Conservation (phyloP, 2,113 vertebrate genomes). For the Rhombomys opimus region DNA sequence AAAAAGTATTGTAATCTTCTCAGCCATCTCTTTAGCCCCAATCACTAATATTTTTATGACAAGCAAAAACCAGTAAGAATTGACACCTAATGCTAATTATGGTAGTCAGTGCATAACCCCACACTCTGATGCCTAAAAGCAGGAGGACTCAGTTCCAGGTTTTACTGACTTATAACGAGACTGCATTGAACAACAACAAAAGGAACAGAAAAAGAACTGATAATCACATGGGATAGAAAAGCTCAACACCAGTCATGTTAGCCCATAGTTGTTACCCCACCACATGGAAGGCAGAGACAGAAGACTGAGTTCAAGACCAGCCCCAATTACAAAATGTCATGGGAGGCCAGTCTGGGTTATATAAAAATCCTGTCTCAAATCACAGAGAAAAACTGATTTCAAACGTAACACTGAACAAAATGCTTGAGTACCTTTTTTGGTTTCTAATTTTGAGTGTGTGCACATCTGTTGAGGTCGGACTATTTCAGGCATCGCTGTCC, state of each 20-base stretch:
- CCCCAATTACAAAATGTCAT: neutral
- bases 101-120: neutral
- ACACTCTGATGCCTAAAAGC: neutral
- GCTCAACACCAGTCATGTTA: neutral
- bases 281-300: neutral
- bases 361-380: neutral
- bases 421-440: neutral
- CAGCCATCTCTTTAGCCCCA: neutral
- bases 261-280: neutral
- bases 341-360: neutral
- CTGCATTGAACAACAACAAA: neutral
- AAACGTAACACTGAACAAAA: conserved; percentile 30
- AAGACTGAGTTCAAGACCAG: neutral
- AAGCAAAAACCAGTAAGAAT: neutral
- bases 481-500: neutral
- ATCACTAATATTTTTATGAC: neutral
- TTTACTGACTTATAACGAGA: neutral
- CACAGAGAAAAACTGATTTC: conserved; percentile 34
- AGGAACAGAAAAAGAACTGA: neutral
- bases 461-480: neutral
- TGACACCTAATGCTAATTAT: neutral
- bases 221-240: neutral
- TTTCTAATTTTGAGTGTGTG: neutral
- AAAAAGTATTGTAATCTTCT: neutral
- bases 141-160: neutral